These are phyloP conservation scores for Cataglyphis altisquamis DNA, from an alignment of 2,888 invertebrate genomes.

Conservation along the genomic window DNA sequence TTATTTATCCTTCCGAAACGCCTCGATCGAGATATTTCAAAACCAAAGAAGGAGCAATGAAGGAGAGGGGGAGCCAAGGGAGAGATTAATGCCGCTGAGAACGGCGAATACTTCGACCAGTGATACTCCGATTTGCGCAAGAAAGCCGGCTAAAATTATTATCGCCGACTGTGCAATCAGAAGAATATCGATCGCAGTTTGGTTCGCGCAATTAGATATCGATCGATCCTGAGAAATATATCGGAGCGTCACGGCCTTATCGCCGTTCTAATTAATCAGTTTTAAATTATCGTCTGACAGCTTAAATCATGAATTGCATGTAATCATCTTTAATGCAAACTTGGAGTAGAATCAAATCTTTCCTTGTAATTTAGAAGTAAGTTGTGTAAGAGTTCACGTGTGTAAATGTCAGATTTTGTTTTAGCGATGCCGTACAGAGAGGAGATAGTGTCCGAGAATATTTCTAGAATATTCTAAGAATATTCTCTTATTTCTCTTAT, in stretches of 20 bases:
- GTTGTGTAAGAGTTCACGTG: neutral
- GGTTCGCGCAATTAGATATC: constrained; percentile 61
- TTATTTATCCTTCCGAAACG: constrained; percentile 76
- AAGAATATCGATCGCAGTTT: constrained; percentile 49
- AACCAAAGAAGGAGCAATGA: constrained; percentile 46
- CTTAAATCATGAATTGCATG: neutral
- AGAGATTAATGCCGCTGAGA: constrained; percentile 71
- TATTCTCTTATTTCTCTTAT: neutral
- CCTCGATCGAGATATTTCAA: constrained; percentile 75
- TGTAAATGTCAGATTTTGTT: neutral
- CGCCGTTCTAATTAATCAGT: constrained; percentile 11
- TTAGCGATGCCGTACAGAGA: neutral
- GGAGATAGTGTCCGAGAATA: neutral
- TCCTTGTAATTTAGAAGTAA: neutral
- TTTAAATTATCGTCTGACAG: neutral
- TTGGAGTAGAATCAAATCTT: neutral
- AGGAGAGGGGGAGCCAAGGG: constrained; percentile 39
- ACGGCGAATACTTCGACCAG: constrained; percentile 51
- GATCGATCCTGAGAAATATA: constrained; percentile 36
- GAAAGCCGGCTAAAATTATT: constrained; percentile 71
- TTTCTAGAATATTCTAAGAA: neutral
- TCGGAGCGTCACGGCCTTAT: neutral
- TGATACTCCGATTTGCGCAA: constrained; percentile 73
- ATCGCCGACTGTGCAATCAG: constrained; percentile 65
- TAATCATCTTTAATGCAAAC: neutral